Conservation (phyloP, 1,140 invertebrate species). For the Galendromus occidentalis region DNA sequence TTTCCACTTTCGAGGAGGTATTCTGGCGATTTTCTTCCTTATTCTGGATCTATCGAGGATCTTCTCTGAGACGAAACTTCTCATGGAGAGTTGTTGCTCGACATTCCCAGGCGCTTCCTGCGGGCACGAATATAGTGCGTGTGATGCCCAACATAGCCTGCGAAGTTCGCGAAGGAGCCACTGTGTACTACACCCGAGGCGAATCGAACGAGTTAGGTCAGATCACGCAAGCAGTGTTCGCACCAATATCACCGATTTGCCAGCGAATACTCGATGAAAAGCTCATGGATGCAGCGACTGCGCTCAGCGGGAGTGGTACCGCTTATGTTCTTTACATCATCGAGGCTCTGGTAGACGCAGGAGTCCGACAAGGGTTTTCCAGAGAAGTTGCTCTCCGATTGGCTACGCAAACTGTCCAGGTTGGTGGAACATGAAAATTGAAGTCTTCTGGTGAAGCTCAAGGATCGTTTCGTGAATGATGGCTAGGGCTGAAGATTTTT, state of each 20-base stretch:
- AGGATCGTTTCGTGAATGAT: too few relatives aligned
- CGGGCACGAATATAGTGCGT: not conserved
- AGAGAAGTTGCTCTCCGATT: not conserved
- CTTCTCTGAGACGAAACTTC: not conserved
- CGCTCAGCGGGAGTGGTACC: not conserved
- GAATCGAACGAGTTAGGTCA: not conserved
- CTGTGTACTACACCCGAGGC: not conserved
- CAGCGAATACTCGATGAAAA: not conserved
- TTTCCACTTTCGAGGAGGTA: not conserved
- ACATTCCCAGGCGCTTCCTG: not conserved
- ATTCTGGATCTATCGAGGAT: not conserved
- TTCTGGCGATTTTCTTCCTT: not conserved
- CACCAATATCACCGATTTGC: not conserved
- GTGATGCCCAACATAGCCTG: not conserved
- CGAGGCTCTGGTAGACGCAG: not conserved
- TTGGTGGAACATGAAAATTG: too few relatives aligned
- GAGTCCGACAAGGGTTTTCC: not conserved
- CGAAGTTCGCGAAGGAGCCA: not conserved
- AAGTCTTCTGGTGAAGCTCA: too few relatives aligned
- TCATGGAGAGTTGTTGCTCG: not conserved
- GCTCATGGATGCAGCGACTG: not conserved
- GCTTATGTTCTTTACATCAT: not conserved
- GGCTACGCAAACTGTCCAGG: conserved; percentile 4
- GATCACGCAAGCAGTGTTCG: not conserved
- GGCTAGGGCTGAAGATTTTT: too few relatives aligned